Conservation (phyloP, 2,888 invertebrate genomes). For the Nemurella pictetii region DNA sequence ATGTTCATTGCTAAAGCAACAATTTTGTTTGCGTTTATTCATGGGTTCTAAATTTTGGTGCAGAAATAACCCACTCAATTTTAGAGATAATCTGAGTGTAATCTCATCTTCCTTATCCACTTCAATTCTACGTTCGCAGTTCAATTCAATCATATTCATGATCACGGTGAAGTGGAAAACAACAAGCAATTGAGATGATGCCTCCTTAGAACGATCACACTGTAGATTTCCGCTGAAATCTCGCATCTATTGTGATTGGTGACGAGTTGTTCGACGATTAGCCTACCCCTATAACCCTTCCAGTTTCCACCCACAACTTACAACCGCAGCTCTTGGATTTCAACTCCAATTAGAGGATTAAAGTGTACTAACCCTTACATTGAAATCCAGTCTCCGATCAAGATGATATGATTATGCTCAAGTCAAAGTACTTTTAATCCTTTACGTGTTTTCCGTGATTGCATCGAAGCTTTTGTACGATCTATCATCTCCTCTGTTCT, state of each 20-base stretch:
- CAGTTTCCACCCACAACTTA: conserved; percentile 2
- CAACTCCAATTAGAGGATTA: conserved; percentile 20
- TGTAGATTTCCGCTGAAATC: too few species aligned
- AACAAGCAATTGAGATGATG: too few species aligned
- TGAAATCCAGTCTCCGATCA: background rate
- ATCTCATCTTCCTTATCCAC: too few species aligned
- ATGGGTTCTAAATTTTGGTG: too few species aligned
- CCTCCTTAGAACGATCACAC: too few species aligned
- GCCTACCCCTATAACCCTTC: conserved; percentile 8
- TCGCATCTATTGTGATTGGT: conserved; percentile 27
- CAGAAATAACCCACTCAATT: too few species aligned
- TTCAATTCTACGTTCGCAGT: too few species aligned
- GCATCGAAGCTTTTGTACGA: background rate
- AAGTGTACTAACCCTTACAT: background rate
- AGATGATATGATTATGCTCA: background rate
- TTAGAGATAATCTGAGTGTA: too few species aligned
- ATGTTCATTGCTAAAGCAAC: too few species aligned
- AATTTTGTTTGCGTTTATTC: too few species aligned
- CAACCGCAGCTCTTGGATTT: conserved; percentile 6
- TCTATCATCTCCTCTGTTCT: conserved; percentile 11
- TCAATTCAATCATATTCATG: too few species aligned
- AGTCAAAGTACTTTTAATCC: background rate
- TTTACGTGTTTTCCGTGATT: background rate
- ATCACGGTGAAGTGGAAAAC: too few species aligned
- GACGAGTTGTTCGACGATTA: conserved; percentile 31